phyloP scores from a whole-genome alignment of 2,888 invertebrate genomes.

The Aplocera efformata region DNA sequence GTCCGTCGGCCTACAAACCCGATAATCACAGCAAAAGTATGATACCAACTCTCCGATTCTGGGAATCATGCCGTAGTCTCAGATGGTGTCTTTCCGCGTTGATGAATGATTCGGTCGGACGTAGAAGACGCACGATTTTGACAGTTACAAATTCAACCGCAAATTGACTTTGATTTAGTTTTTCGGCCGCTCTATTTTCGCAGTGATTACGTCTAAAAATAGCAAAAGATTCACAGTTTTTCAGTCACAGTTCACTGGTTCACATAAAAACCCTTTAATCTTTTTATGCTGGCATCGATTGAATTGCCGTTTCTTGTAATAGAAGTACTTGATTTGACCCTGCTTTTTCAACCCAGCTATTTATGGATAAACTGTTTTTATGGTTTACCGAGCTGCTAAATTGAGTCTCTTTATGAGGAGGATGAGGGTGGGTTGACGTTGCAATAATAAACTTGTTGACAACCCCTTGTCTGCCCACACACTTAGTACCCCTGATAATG shows the following conservation, averaged over 20 bases:
- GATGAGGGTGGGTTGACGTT: conserved; percentile 3
- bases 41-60: conserved; percentile 2
- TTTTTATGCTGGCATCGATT: neutral
- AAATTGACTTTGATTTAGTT: conserved; percentile 14
- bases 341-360: conserved; percentile 10
- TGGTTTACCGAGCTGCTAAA: conserved; percentile 14
- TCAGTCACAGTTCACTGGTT: conserved; percentile 11
- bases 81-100: conserved; percentile 10
- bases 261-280: neutral
- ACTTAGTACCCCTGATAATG: neutral
- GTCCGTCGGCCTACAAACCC: too few species aligned
- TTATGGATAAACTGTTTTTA: conserved; percentile 7
- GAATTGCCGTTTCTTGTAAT: neutral
- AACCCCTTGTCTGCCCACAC: conserved; percentile 3
- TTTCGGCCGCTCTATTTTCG: conserved; percentile 10
- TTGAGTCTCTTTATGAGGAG: neutral
- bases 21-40: too few species aligned
- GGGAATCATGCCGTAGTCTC: neutral
- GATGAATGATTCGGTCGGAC: conserved; percentile 7
- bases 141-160: conserved; percentile 9
- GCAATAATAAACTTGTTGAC: conserved; percentile 7
- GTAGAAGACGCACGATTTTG: conserved; percentile 3
- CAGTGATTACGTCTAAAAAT: conserved; percentile 7
- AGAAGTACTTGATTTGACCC: conserved; percentile 6
- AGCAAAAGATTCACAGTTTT: conserved; percentile 9